These are phyloP conservation scores for Euproctis similis DNA, from an alignment of 2,888 invertebrate species.

Conservation along the genomic window DNA sequence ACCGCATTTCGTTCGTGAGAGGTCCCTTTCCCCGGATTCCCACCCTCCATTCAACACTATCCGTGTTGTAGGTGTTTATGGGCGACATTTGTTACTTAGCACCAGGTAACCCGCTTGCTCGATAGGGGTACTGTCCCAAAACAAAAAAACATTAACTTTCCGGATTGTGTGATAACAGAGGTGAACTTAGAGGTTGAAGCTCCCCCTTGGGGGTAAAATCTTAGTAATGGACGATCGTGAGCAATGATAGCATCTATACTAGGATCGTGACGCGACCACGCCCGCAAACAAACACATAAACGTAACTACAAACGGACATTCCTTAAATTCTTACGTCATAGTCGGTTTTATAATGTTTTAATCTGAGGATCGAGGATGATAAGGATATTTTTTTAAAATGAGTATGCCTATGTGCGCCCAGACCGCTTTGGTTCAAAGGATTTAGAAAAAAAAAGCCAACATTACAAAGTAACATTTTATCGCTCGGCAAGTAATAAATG, in stretches of 20 bases:
- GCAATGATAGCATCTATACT: constrained; percentile 35
- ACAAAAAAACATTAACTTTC: too few relatives aligned
- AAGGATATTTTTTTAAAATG: neutral
- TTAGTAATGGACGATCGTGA: constrained; percentile 38
- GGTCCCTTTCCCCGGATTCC: too few relatives aligned
- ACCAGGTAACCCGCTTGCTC: too few relatives aligned
- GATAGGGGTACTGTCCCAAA: too few relatives aligned
- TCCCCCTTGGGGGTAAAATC: constrained; percentile 24
- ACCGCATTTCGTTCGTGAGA: too few relatives aligned
- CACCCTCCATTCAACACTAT: neutral
- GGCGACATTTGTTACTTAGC: too few relatives aligned
- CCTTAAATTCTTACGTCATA: constrained; percentile 29
- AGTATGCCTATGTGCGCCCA: neutral
- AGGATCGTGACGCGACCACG: constrained; percentile 39
- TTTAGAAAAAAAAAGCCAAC: too few relatives aligned
- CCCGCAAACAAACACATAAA: constrained; percentile 20
- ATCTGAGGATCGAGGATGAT: constrained; percentile 3
- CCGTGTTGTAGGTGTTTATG: neutral
- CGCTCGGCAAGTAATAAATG: too few relatives aligned
- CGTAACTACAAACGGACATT: constrained; percentile 18
- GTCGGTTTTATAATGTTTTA: constrained; percentile 6
- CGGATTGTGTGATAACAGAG: constrained; percentile 22
- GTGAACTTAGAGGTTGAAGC: constrained; percentile 29
- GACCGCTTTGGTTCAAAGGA: too few relatives aligned
- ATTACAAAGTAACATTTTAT: too few relatives aligned